Conservation (phyloP, 2,797 vertebrate species). For the Enteromius viviparus region DNA sequence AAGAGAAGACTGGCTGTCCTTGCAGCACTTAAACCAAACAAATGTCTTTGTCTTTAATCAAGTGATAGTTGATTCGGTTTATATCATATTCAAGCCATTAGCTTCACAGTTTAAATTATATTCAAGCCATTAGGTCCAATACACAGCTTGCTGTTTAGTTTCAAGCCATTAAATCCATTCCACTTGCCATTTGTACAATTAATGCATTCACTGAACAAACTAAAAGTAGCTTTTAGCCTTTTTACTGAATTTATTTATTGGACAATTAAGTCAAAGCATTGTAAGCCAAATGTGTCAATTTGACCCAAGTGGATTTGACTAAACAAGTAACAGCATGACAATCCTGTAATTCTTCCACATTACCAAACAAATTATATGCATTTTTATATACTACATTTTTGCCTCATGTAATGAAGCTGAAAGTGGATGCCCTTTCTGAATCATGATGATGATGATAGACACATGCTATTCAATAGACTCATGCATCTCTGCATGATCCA, state of each 20-base stretch:
- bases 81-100: conserved; percentile 17
- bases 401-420: background rate
- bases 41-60: conserved; percentile 7
- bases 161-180: background rate
- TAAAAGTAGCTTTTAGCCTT: background rate
- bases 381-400: background rate
- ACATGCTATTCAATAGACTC: background rate
- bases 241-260: background rate
- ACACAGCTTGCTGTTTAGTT: background rate
- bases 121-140: conserved; percentile 14
- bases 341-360: background rate
- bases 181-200: background rate
- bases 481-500: conserved; percentile 26
- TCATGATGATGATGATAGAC: conserved; percentile 23
- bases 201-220: conserved; percentile 1
- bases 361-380: background rate
- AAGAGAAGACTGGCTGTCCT: conserved; percentile 9
- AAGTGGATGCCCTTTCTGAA: background rate
- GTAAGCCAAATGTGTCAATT: background rate
- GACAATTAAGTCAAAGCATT: background rate
- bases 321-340: background rate
- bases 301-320: background rate
- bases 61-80: background rate
- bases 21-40: conserved; percentile 23
- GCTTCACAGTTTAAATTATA: conserved; percentile 12